Evolutionary conservation across 2,113 vertebrate species (phyloP).

Genomic region (Delphinapterus leucas): DNA sequence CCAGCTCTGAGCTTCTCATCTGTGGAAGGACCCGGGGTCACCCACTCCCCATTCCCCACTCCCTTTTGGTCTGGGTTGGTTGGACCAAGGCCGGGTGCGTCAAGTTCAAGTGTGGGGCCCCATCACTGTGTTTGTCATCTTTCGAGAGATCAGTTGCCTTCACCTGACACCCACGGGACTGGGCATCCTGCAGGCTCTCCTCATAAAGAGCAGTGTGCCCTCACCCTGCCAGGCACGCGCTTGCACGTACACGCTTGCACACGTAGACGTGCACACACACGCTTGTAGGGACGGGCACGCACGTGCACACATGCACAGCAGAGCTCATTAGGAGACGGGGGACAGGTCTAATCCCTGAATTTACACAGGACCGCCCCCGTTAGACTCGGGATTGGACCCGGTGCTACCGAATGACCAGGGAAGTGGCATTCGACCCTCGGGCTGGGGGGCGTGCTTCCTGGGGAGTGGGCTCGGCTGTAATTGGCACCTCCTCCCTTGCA

Average conservation of each 20-base stretch:
- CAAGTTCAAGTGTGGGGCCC: neutral
- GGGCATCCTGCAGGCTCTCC: neutral
- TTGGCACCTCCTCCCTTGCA: slow-evolving; percentile 72
- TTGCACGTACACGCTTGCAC: too few relatives aligned
- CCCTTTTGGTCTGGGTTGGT: too few relatives aligned
- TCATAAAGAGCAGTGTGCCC: too few relatives aligned
- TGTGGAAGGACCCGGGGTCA: neutral
- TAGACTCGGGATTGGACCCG: slow-evolving; percentile 81
- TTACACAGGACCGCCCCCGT: slow-evolving; percentile 79
- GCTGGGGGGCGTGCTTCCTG: slow-evolving; percentile 68
- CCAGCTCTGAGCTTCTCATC: neutral
- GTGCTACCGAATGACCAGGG: slow-evolving; percentile 73
- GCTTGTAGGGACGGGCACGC: too few relatives aligned
- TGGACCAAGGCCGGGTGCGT: neutral
- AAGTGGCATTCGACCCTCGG: slow-evolving; percentile 68
- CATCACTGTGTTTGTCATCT: rapidly evolving
- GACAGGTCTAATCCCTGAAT: slow-evolving; percentile 79
- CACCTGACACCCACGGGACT: rapidly evolving
- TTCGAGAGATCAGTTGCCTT: neutral
- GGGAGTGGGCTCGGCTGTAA: slow-evolving; percentile 71
- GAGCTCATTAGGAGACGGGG: slow-evolving; percentile 73
- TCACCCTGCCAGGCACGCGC: neutral
- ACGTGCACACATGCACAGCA: neutral
- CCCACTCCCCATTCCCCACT: neutral
- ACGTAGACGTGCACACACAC: rapidly evolving